Evolutionary conservation across 1,140 invertebrate genomes (phyloP), one percentile per base, ranked within the genome.

Genomic region (Macrocentrus cingulum): DNA sequence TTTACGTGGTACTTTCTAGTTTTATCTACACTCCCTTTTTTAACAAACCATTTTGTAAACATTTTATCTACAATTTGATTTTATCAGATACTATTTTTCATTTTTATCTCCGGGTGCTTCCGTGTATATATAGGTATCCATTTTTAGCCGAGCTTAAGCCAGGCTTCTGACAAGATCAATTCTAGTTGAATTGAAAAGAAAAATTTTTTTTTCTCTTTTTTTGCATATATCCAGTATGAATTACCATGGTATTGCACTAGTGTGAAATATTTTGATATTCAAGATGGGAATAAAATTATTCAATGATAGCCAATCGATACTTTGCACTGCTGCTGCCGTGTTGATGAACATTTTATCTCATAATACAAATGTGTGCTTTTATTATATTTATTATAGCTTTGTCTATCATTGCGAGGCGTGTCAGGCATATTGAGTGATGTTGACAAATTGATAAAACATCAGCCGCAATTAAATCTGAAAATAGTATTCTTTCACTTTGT

Each of bases 1-100:
- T 54, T 54, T 54, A 54, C 39, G 50, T 20, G 36, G 37, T 52
- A 52, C 34, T 52, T 41, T 51, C 37, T 8, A 50, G 48, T 34
- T 20, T 37, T 22, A 52, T 19, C 32, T 19, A 5, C 9, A 25
- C 20, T 25, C 16, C 32, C 15, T 19, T 22, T 45, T 45, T 45
- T 45, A 22, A 45, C 25, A 45, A 11, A 11, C 7, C 9, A 49
- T 25, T 49, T 23, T 49, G 46, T 25, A 29, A 29, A 29, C 25
- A 29, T 29, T 29, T 29, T 29, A 29, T 29, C 25, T 29, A 9
- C 9, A 4, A 29, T 29, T 29, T 9, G 4, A 29, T 29, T 29
- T 9, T 9, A 29, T 29, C 25, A n/a, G n/a, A n/a, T n/a, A n/a
- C 25, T 29, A 29, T 29, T 9, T 29, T 4, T 29, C 25, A 29